These are phyloP conservation scores for Dasyprocta punctata DNA, from an alignment of 2,113 vertebrate species.

Conservation along the genomic window DNA sequence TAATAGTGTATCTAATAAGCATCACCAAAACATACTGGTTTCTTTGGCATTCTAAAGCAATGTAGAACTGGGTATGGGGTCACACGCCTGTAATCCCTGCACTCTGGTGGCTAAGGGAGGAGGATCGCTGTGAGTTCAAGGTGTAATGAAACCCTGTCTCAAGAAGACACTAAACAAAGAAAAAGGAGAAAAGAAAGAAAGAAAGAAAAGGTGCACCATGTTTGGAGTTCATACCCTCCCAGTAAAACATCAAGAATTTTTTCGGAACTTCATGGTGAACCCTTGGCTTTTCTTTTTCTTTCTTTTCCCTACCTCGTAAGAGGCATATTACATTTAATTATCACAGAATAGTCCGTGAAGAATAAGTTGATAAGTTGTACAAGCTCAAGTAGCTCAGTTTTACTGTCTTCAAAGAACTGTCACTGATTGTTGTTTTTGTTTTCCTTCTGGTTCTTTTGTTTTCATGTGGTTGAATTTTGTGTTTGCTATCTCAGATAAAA, in stretches of 20 bases:
- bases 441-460: background rate
- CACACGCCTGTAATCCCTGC: background rate
- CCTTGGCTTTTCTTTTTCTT: background rate
- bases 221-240: background rate
- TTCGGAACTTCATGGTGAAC: background rate
- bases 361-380: background rate
- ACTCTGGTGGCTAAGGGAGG: background rate
- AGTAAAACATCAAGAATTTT: background rate
- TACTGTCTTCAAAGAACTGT: conserved; percentile 9
- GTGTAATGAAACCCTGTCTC: too few species aligned
- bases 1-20: background rate
- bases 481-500: background rate
- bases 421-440: background rate
- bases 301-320: background rate
- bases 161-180: background rate
- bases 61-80: background rate
- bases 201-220: background rate
- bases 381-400: background rate
- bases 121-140: background rate
- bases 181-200: background rate
- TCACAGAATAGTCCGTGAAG: background rate
- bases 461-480: background rate
- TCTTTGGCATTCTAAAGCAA: background rate
- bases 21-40: background rate
- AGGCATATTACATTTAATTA: background rate